Evolutionary conservation across 2,888 invertebrate genomes (phyloP).

Genomic region (Apomyelois bistriatella): DNA sequence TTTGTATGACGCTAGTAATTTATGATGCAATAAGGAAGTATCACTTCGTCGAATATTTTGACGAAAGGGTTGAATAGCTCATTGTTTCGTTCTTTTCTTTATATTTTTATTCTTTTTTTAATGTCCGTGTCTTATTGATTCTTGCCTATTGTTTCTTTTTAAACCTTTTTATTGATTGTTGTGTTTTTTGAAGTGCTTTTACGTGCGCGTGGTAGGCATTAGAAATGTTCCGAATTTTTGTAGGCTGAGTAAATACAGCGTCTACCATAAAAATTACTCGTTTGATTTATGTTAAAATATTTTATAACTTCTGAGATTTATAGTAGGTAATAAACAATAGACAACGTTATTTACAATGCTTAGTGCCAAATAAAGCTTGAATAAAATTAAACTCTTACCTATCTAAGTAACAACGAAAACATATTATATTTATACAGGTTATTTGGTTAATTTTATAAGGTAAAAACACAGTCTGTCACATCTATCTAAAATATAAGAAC

Average conservation of each 20-base stretch:
- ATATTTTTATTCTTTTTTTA: constrained; percentile 51
- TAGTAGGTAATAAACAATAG: too few species aligned
- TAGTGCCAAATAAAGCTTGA: too few species aligned
- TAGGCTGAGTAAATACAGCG: background rate
- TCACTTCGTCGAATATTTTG: constrained; percentile 64
- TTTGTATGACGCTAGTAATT: constrained; percentile 57
- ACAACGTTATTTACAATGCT: too few species aligned
- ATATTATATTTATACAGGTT: too few species aligned
- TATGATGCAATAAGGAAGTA: constrained; percentile 77
- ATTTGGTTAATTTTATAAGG: too few species aligned
- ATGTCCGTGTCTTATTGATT: constrained; percentile 59
- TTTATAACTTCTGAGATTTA: too few species aligned
- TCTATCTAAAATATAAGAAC: too few species aligned
- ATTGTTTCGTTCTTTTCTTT: constrained; percentile 59
- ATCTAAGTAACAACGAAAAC: too few species aligned
- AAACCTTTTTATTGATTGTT: constrained; percentile 62
- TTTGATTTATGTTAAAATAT: too few species aligned
- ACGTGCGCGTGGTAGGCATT: constrained; percentile 21
- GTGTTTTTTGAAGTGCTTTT: constrained; percentile 60
- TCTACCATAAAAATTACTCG: background rate
- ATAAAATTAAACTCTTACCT: too few species aligned
- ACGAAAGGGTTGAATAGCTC: constrained; percentile 74
- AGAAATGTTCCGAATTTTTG: background rate
- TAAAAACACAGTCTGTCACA: too few species aligned
- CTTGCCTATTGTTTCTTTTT: constrained; percentile 58